Percentiles rank a stretch among this genome's conserved stretches.
Conservation (phyloP, 35 echinoderm and acorn worm genomes). For the Lytechinus pictus region DNA sequence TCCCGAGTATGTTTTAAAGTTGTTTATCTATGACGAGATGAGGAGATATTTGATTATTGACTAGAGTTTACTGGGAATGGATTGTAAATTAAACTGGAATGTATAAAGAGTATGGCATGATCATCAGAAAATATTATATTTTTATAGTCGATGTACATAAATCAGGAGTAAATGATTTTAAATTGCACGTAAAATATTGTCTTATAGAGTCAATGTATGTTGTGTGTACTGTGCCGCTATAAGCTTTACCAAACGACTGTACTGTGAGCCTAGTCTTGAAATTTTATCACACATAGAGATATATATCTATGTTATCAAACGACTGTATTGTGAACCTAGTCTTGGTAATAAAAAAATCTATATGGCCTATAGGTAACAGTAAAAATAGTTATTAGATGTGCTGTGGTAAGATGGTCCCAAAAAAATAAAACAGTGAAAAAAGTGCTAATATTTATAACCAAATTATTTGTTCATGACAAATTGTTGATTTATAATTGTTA, state of each 20-base stretch:
- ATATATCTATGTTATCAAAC: too few relatives aligned
- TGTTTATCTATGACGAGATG: not conserved
- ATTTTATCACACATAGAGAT: too few relatives aligned
- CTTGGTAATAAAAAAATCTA: not conserved
- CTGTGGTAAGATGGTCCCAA: not conserved
- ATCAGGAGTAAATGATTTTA: not conserved
- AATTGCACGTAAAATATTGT: constrained; percentile 6
- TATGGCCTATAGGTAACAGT: not conserved
- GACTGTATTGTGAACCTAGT: not conserved
- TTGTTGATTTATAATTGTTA: too few relatives aligned
- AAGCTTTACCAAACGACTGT: constrained; percentile 2
- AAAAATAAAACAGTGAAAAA: not conserved
- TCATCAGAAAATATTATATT: not conserved
- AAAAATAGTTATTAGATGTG: not conserved
- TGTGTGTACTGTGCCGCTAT: not conserved
- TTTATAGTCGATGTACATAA: not conserved
- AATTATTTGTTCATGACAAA: too few relatives aligned
- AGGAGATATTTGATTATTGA: not conserved
- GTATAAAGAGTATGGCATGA: constrained; percentile 1
- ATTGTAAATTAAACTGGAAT: not conserved
- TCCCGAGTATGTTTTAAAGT: not conserved
- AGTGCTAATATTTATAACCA: not conserved
- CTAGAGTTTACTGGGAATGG: not conserved
- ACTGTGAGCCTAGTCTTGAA: not conserved
- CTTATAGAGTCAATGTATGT: not conserved